Base-by-base conservation (phyloP, 2,888 invertebrate species). In the Coleophora deauratella region DNA sequence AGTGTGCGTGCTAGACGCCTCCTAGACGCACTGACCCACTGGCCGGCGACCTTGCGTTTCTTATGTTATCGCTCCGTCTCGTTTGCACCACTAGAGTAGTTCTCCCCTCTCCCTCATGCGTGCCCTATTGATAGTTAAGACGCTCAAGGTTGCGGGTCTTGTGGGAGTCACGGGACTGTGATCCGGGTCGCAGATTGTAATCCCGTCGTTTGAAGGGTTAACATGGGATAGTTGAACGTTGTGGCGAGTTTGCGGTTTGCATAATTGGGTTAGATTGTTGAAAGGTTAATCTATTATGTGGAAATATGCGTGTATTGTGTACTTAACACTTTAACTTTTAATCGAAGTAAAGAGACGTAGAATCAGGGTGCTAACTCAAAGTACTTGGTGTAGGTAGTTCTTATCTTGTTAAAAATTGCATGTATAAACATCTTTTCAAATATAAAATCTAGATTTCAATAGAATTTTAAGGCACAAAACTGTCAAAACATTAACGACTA, bases 21-120 rank as follows among this genome's bases (percentile, higher is more conserved):
- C 69, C 85, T 85, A 85, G 85, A 85, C 85, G 62, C 55, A 59
- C 62, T 84, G 85, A 85, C 85, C 85, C 75, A 85, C 73, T 82
- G 80, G 67, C 78, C 77, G 77, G 53, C 69, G 80, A 80, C 82
- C 81, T 85, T 81, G 80, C 67, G 52, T 77, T 77, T 81, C 84
- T 84, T 82, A 79, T 82, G 84, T 82, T 84, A 61, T 80, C 69
- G 59, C 57, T 52, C 60, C 57, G 47, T 73, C 80, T 55, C 73
- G 33, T 55, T 80, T 70, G 13, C 59, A 40, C 72, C 44, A 38
- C 51, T 11, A n/a, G 11, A 9, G 3, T 33, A 32, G 9, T 13
- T 14, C 7, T 30, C 21, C 40, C 43, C 34, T 56, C 51, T 43
- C 50, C 37, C 45, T 62, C 59, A 40, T 53, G 49, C 52, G 44